A percentile compares a stretch with the other conserved stretches of the same genome.
These are phyloP conservation scores for Noctua fimbriata DNA, from an alignment of 2,888 invertebrate species.

Conservation along the genomic window DNA sequence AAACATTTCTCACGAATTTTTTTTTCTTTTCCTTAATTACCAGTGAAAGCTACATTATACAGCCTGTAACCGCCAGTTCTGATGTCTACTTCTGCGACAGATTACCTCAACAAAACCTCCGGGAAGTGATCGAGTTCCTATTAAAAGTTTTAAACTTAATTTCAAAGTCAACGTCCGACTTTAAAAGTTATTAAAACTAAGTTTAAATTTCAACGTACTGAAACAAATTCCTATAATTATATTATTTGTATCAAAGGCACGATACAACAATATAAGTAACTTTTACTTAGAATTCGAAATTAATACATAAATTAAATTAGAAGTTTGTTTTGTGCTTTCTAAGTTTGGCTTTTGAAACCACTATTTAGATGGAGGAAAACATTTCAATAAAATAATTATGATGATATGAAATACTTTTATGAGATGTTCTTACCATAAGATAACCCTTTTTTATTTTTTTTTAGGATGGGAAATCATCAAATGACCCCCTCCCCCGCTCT, in stretches of 20 bases:
- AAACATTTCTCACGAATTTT: not conserved
- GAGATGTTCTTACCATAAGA: too few relatives aligned
- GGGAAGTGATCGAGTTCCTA: slow-evolving; percentile 20
- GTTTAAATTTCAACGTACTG: slow-evolving; percentile 24
- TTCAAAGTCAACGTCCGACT: slow-evolving; percentile 12
- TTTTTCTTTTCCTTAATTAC: not conserved
- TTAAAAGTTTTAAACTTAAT: slow-evolving; percentile 31
- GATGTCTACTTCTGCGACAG: not conserved
- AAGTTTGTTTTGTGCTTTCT: slow-evolving; percentile 5
- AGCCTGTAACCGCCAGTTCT: not conserved
- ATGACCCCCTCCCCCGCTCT: too few relatives aligned
- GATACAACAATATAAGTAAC: slow-evolving; percentile 15
- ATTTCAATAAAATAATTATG: not conserved
- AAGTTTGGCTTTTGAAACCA: not conserved
- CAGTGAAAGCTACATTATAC: not conserved
- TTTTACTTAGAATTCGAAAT: not conserved
- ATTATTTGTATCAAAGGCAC: slow-evolving; percentile 20
- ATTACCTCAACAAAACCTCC: slow-evolving; percentile 21
- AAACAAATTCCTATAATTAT: slow-evolving; percentile 25
- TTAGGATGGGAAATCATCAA: too few relatives aligned
- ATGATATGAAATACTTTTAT: too few relatives aligned
- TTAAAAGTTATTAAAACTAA: slow-evolving; percentile 30
- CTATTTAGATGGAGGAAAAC: not conserved
- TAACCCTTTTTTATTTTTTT: too few relatives aligned
- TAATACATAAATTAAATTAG: slow-evolving; percentile 1